Evolutionary conservation across 2,888 invertebrate species (phyloP).

Genomic region (Pandemis cinnamomeana): DNA sequence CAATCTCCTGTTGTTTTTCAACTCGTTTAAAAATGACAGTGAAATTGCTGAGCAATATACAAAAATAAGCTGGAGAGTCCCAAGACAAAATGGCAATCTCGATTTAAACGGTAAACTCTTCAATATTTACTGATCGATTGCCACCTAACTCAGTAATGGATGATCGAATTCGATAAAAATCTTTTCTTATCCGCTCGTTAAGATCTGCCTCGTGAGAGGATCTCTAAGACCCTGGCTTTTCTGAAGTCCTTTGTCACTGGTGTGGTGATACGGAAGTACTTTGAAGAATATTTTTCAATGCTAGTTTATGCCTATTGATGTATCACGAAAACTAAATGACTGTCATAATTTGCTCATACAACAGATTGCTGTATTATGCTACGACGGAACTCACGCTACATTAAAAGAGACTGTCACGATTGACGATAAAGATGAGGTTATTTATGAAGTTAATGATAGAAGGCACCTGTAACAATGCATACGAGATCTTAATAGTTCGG

Average conservation of each 20-base stretch:
- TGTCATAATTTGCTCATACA: too few species aligned
- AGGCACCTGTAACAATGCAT: too few species aligned
- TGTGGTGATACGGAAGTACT: neutral
- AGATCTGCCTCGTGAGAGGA: neutral
- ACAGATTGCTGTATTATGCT: neutral
- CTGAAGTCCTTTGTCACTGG: neutral
- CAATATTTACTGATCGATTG: slow-evolving; percentile 12
- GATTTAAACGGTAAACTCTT: neutral
- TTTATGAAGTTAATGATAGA: too few species aligned
- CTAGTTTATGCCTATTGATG: too few species aligned
- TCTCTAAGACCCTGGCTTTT: neutral
- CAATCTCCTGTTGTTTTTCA: too few species aligned
- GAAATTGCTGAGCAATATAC: too few species aligned
- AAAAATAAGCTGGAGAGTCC: neutral
- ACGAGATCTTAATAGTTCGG: too few species aligned
- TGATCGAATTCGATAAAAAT: neutral
- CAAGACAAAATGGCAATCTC: neutral
- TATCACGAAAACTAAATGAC: neutral
- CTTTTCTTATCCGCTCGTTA: slow-evolving; percentile 16
- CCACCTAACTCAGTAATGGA: neutral
- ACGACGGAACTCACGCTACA: neutral
- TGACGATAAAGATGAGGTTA: too few species aligned
- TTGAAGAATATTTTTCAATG: neutral
- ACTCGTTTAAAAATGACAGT: too few species aligned
- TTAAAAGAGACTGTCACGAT: too few species aligned